These are phyloP conservation scores for Cinclus cinclus DNA, from an alignment of 2,113 vertebrate genomes.

Conservation along the genomic window DNA sequence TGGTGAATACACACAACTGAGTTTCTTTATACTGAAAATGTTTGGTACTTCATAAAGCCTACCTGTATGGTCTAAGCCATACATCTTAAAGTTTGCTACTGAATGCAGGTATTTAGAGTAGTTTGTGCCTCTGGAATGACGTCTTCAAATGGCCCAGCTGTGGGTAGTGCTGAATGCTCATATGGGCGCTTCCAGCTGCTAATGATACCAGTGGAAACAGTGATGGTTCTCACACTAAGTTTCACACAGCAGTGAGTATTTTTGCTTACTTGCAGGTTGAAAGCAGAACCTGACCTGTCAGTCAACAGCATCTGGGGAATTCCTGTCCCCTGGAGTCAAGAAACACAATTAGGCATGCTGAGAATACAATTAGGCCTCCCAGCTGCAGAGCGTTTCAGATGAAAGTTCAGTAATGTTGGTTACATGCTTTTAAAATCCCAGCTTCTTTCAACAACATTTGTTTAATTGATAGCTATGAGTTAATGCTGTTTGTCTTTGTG, in stretches of 20 bases:
- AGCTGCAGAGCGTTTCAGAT: background rate
- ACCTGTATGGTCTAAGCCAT: background rate
- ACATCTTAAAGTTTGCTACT: background rate
- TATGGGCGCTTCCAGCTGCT: background rate
- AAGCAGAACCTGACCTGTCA: background rate
- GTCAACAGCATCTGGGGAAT: background rate
- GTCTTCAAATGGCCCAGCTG: background rate
- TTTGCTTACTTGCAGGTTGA: background rate
- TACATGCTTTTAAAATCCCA: background rate
- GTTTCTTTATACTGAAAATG: background rate
- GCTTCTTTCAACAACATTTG: background rate
- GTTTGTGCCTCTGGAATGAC: background rate
- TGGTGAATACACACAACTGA: background rate
- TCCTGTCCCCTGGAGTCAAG: background rate
- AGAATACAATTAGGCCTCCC: background rate
- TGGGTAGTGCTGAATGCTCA: background rate
- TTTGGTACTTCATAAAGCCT: background rate
- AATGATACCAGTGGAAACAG: background rate
- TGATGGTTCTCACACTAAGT: background rate
- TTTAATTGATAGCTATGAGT: background rate
- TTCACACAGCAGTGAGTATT: background rate
- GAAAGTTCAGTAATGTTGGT: background rate
- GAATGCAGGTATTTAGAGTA: background rate
- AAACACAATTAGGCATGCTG: background rate
- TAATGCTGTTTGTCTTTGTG: background rate